These are phyloP conservation scores for Rhagonycha fulva DNA, from an alignment of 2,888 invertebrate genomes.

Conservation along the genomic window DNA sequence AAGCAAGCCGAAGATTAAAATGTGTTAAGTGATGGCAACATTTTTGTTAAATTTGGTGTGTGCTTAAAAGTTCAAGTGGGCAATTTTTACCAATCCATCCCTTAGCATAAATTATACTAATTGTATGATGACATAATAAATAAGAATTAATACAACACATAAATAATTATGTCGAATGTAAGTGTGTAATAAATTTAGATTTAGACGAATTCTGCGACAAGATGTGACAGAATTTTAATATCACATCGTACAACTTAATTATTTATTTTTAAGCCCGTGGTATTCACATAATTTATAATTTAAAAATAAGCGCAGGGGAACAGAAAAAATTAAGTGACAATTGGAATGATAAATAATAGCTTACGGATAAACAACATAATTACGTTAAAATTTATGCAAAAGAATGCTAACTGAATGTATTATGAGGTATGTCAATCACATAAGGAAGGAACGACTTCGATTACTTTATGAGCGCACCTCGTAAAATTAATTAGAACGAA, in stretches of 20 bases:
- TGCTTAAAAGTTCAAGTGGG: neutral
- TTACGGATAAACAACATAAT: neutral
- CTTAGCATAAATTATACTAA: neutral
- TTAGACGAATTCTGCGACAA: constrained; percentile 10
- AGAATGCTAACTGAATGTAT: neutral
- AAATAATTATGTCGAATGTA: constrained; percentile 23
- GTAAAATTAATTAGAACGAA: neutral
- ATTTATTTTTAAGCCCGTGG: neutral
- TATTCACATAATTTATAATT: neutral
- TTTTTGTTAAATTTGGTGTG: neutral
- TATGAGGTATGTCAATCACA: neutral
- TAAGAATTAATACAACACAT: constrained; percentile 6
- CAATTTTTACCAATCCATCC: neutral
- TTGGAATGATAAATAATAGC: neutral
- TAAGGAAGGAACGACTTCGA: neutral
- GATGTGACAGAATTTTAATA: neutral
- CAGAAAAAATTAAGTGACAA: neutral
- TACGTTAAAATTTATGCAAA: neutral
- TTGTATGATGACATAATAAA: neutral
- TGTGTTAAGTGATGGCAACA: neutral
- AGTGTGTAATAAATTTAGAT: constrained; percentile 24
- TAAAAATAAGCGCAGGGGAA: neutral
- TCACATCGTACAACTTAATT: neutral
- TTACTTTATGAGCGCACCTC: neutral
- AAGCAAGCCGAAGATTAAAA: neutral